These are phyloP conservation scores for Chloroceryle inda DNA, from an alignment of 2,797 vertebrate genomes.

Conservation along the genomic window DNA sequence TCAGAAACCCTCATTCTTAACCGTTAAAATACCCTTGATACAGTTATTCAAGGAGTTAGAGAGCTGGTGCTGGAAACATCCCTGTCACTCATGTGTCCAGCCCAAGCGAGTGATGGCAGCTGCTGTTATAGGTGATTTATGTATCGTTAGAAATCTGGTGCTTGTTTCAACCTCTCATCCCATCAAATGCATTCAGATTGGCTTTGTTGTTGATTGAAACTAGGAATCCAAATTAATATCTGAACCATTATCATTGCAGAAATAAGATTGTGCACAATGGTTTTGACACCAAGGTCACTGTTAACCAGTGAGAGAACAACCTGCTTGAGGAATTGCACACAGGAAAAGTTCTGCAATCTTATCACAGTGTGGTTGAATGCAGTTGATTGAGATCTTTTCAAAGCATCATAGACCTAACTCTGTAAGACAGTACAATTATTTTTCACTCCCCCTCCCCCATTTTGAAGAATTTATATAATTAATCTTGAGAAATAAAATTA, in stretches of 20 bases:
- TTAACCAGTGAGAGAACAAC: background rate
- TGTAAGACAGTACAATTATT: background rate
- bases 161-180: background rate
- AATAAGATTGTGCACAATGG: background rate
- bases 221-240: background rate
- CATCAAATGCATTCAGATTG: background rate
- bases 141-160: background rate
- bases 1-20: background rate
- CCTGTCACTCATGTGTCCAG: background rate
- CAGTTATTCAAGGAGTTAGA: background rate
- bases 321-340: background rate
- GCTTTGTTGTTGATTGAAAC: background rate
- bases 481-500: background rate
- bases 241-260: background rate
- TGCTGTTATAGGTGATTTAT: background rate
- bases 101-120: rapidly evolving
- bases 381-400: background rate
- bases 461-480: background rate
- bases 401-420: background rate
- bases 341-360: background rate
- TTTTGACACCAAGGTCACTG: background rate
- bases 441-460: rapidly evolving
- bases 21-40: background rate
- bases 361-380: background rate
- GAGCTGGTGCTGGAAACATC: background rate